Base-by-base conservation (phyloP, 2,113 vertebrate genomes). In the Hoplias malabaricus region DNA sequence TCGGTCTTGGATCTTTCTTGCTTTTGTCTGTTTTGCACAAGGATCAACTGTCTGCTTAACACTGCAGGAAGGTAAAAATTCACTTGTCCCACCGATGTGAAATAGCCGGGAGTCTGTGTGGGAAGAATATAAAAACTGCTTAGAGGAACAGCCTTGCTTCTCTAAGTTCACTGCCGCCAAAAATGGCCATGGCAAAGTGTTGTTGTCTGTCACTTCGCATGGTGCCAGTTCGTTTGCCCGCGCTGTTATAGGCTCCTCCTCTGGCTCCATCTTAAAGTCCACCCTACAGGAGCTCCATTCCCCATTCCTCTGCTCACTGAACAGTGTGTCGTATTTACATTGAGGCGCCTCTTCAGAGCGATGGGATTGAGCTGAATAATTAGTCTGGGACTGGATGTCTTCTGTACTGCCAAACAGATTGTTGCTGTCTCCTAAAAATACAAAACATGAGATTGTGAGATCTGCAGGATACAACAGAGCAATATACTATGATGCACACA, bases 251-350 rank as follows among this genome's bases (percentile, higher is more conserved):
- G 57, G 0, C 70, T 88, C 86, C 79, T 89, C 90, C 0, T 36
- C n/a, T 0, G 85, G 88, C 76, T 91, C 89, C 0, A 79, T 65
- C 65, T 92, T 92, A 1, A 91, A 29, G 8, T 69, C 25, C 31
- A 84, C 4, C 5, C 40, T n/a, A 53, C 59, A 11, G 16, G 9
- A 33, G 43, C 36, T 70, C 21, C 34, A 56, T 2, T 71, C 67
- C 12, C 61, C 48, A 2, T 57, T 63, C 31, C 21, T 9, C 0
- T 36, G 40, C 16, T 57, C 76, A 40, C 34, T 50, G 19, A 71
- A 34, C 16, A 56, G 12, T 16, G 19, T 1, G 10, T 63, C 67
- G 5, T 53, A 78, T 29, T 70, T 53, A 23, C 61, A 63, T 4
- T 14, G 23, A 0, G 31, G 29, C 9, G 19, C 76, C 12, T 70